phyloP scores from a whole-genome alignment of 2,797 vertebrate species.

The Coccyzus lansbergi region DNA sequence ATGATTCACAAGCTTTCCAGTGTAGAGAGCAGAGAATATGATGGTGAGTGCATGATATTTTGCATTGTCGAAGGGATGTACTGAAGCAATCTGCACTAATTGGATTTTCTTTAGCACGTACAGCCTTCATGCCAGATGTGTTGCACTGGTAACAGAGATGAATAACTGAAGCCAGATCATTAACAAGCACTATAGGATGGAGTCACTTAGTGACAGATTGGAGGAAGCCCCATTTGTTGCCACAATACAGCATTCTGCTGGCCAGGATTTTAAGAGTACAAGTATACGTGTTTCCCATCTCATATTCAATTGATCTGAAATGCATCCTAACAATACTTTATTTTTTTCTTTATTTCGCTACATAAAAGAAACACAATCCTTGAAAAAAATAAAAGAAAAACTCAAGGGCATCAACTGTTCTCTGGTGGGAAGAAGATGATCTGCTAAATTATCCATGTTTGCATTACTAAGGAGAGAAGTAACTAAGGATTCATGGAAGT shows the following conservation, averaged over 20 bases:
- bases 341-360: not conserved
- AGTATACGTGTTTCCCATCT: not conserved
- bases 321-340: not conserved
- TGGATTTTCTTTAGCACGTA: not conserved
- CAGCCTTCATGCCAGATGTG: conserved; percentile 10
- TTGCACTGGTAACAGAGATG: not conserved
- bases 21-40: not conserved
- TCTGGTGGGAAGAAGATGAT: not conserved
- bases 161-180: not conserved
- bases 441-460: not conserved
- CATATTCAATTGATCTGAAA: not conserved
- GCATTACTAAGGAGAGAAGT: not conserved
- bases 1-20: not conserved
- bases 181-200: not conserved
- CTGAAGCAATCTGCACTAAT: not conserved
- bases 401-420: not conserved
- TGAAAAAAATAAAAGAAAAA: not conserved
- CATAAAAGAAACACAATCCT: not conserved
- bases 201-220: not conserved
- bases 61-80: not conserved
- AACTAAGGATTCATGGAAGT: not conserved
- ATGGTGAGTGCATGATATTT: not conserved
- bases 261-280: not conserved
- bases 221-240: not conserved
- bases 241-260: not conserved